Evolutionary conservation across 2,113 vertebrate genomes (phyloP).

Genomic region (Melanocharis versteri): DNA sequence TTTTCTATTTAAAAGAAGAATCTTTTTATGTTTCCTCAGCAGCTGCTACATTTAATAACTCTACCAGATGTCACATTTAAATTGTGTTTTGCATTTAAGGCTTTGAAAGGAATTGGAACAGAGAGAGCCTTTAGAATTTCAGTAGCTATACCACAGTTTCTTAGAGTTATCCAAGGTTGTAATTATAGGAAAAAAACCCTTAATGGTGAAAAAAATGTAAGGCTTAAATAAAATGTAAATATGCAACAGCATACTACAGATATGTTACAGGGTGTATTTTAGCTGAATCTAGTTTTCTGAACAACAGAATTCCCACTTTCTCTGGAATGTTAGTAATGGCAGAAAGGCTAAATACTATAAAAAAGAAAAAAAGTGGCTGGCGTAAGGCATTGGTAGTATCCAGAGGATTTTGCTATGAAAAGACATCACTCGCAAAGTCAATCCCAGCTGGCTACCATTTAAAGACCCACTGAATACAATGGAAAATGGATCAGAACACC

Average conservation of each 20-base stretch:
- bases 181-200: neutral
- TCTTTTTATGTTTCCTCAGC: slow-evolving; percentile 32
- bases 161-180: neutral
- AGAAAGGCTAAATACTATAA: neutral
- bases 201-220: neutral
- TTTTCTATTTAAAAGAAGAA: slow-evolving; percentile 26
- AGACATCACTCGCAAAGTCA: neutral
- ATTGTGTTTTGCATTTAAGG: neutral
- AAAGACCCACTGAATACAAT: neutral
- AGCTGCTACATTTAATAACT: slow-evolving; percentile 32
- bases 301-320: neutral
- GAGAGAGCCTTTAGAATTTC: neutral
- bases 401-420: neutral
- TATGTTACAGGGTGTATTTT: neutral
- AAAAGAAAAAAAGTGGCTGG: neutral
- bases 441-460: neutral
- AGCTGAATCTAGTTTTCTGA: neutral
- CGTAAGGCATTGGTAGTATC: neutral
- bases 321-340: neutral
- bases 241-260: neutral
- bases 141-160: neutral
- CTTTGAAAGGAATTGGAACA: slow-evolving; percentile 1
- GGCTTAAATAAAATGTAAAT: neutral
- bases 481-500: neutral
- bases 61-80: slow-evolving; percentile 49